These are phyloP conservation scores for Drosophila colorata DNA, from an alignment of 2,888 invertebrate species.

Conservation along the genomic window DNA sequence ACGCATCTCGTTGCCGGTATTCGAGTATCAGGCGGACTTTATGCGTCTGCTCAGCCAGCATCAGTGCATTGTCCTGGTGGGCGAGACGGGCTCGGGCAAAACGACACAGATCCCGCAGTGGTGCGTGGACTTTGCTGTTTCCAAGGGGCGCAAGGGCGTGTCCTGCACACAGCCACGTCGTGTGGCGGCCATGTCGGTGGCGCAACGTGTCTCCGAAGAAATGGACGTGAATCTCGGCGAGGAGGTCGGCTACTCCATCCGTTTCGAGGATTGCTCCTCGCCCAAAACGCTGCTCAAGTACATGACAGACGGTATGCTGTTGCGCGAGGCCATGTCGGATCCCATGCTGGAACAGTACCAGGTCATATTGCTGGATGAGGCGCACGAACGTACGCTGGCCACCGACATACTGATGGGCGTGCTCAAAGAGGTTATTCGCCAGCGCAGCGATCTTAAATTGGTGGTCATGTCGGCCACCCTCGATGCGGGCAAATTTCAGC, in stretches of 20 bases:
- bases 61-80: conserved; percentile 98
- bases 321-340: conserved; percentile 99
- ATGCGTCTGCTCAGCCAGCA: conserved; percentile 96
- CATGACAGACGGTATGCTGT: conserved; percentile 99
- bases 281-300: conserved; percentile 97
- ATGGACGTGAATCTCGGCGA: conserved; percentile 98
- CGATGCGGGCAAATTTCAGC: conserved; percentile 99
- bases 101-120: conserved; percentile 99
- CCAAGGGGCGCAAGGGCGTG: conserved; percentile 91
- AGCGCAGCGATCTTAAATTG: conserved; percentile 96
- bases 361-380: conserved; percentile 95
- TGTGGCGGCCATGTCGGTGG: conserved; percentile 99
- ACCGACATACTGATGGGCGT: conserved; percentile 99
- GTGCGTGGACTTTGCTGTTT: conserved; percentile 92
- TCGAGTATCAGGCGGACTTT: conserved; percentile 98
- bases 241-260: conserved; percentile 98
- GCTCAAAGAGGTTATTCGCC: conserved; percentile 95
- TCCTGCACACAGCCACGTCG: conserved; percentile 98
- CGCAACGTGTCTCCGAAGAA: conserved; percentile 99
- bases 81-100: conserved; percentile 99
- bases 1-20: conserved; percentile 96
- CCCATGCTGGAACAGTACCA: conserved; percentile 98
- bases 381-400: conserved; percentile 98
- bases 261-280: conserved; percentile 99
- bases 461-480: conserved; percentile 99